Conservation (phyloP, 2,888 invertebrate species). For the Cepaea hortensis region DNA sequence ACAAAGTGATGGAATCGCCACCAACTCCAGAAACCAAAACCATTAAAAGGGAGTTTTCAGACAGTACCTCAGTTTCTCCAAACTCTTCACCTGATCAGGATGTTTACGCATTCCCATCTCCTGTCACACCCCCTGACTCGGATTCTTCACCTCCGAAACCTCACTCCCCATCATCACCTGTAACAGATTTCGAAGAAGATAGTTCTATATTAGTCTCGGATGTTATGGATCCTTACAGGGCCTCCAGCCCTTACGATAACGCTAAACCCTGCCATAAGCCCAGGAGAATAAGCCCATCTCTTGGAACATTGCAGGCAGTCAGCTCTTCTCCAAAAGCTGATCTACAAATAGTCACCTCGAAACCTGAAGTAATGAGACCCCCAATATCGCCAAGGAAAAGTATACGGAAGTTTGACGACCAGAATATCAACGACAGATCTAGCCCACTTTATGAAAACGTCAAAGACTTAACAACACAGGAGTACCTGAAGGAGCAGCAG, state of each 20-base stretch:
- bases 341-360: not conserved
- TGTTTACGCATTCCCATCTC: conserved; percentile 70
- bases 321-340: not conserved
- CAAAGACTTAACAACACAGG: conserved; percentile 33
- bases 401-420: conserved; percentile 29
- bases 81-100: conserved; percentile 70
- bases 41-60: conserved; percentile 69
- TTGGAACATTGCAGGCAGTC: not conserved
- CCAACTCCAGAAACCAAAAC: conserved; percentile 70
- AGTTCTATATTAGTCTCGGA: not conserved
- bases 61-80: conserved; percentile 69
- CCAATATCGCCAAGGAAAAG: conserved; percentile 46
- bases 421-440: not conserved
- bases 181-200: conserved; percentile 65
- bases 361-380: conserved; percentile 19
- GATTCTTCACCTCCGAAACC: conserved; percentile 73
- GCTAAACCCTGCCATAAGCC: conserved; percentile 23
- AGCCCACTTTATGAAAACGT: conserved; percentile 45
- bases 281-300: not conserved
- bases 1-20: conserved; percentile 72
- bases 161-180: conserved; percentile 71
- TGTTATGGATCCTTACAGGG: not conserved
- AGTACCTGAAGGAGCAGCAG: conserved; percentile 38
- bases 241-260: conserved; percentile 30
- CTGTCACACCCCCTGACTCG: conserved; percentile 72